A percentile compares a stretch with the other conserved stretches of the same genome.
Conservation (phyloP, 2,113 vertebrate species). For the Melanotaenia duboulayi region DNA sequence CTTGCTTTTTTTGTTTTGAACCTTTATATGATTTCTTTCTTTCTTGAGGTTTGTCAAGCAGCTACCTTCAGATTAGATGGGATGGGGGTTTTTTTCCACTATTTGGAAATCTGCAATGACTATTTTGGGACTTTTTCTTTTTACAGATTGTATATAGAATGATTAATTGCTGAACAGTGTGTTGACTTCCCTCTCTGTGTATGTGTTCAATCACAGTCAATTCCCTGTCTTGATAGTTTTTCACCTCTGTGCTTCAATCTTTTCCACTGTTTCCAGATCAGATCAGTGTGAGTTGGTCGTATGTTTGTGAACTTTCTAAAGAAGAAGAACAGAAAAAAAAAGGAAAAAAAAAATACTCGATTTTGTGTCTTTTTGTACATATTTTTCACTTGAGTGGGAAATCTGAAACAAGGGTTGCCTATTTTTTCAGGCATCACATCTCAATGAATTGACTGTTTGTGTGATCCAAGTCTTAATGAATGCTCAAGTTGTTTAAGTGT, state of each 20-base stretch:
- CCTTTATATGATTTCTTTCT: background rate
- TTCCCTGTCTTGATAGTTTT: background rate
- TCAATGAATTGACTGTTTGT: constrained; percentile 13
- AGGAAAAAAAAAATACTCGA: constrained; percentile 2
- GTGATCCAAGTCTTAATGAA: constrained; percentile 60
- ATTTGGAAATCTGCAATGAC: constrained; percentile 21
- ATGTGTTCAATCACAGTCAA: background rate
- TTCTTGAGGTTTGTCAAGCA: constrained; percentile 31
- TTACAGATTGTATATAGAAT: constrained; percentile 50
- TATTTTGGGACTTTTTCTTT: constrained; percentile 30
- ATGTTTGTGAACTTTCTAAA: constrained; percentile 66
- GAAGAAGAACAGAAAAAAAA: constrained; percentile 10
- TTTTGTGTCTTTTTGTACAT: constrained; percentile 61
- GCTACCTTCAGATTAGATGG: background rate
- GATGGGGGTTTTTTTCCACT: constrained; percentile 41
- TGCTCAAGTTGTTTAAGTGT: constrained; percentile 19
- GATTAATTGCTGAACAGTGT: constrained; percentile 54
- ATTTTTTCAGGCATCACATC: background rate
- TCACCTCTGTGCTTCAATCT: constrained; percentile 7
- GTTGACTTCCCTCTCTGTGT: constrained; percentile 1
- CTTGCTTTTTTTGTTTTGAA: constrained; percentile 11
- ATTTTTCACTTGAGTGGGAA: constrained; percentile 42
- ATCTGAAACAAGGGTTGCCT: constrained; percentile 41
- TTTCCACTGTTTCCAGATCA: constrained; percentile 5
- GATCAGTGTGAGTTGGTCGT: constrained; percentile 13